These are phyloP conservation scores for Octonoba sinensis DNA, from an alignment of 2,888 invertebrate genomes.

Conservation along the genomic window DNA sequence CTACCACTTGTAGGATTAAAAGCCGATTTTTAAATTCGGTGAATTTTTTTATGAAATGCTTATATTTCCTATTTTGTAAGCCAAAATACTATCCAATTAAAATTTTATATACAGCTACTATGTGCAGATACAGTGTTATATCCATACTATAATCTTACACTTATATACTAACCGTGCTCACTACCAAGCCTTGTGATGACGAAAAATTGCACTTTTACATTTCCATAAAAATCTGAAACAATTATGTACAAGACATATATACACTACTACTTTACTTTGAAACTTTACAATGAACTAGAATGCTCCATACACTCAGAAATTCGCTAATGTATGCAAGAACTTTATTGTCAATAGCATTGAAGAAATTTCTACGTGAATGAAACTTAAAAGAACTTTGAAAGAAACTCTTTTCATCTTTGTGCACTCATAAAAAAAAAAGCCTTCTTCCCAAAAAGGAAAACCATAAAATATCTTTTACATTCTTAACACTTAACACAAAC, in stretches of 20 bases:
- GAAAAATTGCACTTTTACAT: slow-evolving; percentile 58
- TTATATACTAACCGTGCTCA: slow-evolving; percentile 40
- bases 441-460: too few relatives aligned
- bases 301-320: slow-evolving; percentile 21
- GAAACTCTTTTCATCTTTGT: too few relatives aligned
- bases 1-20: too few relatives aligned
- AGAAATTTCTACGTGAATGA: too few relatives aligned
- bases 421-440: too few relatives aligned
- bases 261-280: slow-evolving; percentile 57
- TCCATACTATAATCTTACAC: slow-evolving; percentile 9
- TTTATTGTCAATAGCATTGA: too few relatives aligned
- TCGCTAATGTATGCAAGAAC: too few relatives aligned
- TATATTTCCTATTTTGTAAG: slow-evolving; percentile 2
- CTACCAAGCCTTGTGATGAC: slow-evolving; percentile 60
- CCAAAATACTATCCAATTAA: slow-evolving; percentile 4
- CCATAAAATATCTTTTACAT: too few relatives aligned
- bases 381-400: too few relatives aligned
- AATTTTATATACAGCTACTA: slow-evolving; percentile 19
- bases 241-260: slow-evolving; percentile 54
- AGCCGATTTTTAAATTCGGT: too few relatives aligned
- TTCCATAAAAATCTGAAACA: slow-evolving; percentile 48
- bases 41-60: not conserved
- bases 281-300: slow-evolving; percentile 33
- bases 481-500: too few relatives aligned
- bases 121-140: slow-evolving; percentile 40